Evolutionary conservation across 2,888 invertebrate genomes (phyloP).

Genomic region (Dermolepida albohirtum): DNA sequence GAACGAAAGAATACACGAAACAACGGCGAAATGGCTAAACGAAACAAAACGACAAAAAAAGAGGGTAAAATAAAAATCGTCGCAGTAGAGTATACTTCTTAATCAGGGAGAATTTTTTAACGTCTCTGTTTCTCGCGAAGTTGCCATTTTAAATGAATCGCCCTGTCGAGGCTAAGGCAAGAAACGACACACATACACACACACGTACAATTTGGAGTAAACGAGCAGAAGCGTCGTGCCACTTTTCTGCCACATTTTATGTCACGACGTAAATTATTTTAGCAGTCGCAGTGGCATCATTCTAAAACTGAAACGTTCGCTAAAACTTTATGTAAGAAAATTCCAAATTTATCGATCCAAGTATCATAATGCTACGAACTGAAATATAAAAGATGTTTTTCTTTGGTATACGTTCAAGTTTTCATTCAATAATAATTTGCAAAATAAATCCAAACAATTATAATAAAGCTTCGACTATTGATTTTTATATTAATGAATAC

Average conservation of each 20-base stretch:
- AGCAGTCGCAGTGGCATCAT: background rate
- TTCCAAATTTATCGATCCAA: conserved; percentile 18
- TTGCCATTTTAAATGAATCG: conserved; percentile 8
- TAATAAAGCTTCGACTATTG: no score
- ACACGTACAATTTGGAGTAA: no score
- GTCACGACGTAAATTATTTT: conserved; percentile 14
- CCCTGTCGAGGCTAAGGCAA: background rate
- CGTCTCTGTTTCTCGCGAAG: background rate
- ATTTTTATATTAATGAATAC: no score
- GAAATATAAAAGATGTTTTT: no score
- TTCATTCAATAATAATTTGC: no score
- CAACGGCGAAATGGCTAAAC: background rate
- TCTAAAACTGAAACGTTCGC: conserved; percentile 6
- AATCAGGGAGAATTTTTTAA: conserved; percentile 9
- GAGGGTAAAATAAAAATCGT: background rate
- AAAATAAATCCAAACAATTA: no score
- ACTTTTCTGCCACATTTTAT: conserved; percentile 15
- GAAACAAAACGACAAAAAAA: conserved; percentile 4
- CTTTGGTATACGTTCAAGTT: no score
- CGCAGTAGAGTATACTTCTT: background rate
- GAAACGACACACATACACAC: no score
- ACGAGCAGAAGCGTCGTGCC: conserved; percentile 8
- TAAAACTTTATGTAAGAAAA: conserved; percentile 8
- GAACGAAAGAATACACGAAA: background rate
- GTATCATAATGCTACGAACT: background rate